Evolutionary conservation across 2,888 invertebrate species (phyloP).

Genomic region (Hedya salicella): DNA sequence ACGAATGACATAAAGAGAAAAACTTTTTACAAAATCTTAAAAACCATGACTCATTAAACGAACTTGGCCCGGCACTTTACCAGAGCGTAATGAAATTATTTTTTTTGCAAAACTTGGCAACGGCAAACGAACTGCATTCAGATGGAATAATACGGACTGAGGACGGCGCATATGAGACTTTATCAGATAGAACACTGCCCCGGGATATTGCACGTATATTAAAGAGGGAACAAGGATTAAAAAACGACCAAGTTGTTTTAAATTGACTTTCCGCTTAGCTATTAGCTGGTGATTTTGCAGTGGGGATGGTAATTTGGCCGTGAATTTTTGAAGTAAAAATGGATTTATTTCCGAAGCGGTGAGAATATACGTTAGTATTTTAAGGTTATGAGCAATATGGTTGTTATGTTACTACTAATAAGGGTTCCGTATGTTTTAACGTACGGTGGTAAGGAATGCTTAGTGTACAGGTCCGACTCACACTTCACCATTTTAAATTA

Average conservation of each 20-base stretch:
- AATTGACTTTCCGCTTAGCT: background rate
- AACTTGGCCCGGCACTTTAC: constrained; percentile 36
- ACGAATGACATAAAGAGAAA: background rate
- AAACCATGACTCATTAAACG: background rate
- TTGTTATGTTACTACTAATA: too few relatives aligned
- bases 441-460: too few relatives aligned
- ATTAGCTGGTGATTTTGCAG: background rate
- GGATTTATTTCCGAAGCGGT: too few relatives aligned
- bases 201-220: constrained; percentile 12
- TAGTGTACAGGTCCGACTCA: too few relatives aligned
- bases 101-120: constrained; percentile 30
- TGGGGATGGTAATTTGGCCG: background rate
- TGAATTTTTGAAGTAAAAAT: too few relatives aligned
- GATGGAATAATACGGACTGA: constrained; percentile 20
- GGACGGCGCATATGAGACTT: constrained; percentile 10
- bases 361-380: too few relatives aligned
- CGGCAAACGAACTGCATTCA: constrained; percentile 37
- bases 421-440: too few relatives aligned
- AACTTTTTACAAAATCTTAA: background rate
- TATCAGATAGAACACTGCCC: background rate
- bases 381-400: too few relatives aligned
- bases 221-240: background rate
- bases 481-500: too few relatives aligned
- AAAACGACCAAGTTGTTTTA: background rate
- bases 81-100: constrained; percentile 29